A percentile compares a stretch with the other conserved stretches of the same genome.
These are phyloP conservation scores for Pachypeltis micranthus DNA, from an alignment of 1,140 invertebrate species.

Conservation along the genomic window DNA sequence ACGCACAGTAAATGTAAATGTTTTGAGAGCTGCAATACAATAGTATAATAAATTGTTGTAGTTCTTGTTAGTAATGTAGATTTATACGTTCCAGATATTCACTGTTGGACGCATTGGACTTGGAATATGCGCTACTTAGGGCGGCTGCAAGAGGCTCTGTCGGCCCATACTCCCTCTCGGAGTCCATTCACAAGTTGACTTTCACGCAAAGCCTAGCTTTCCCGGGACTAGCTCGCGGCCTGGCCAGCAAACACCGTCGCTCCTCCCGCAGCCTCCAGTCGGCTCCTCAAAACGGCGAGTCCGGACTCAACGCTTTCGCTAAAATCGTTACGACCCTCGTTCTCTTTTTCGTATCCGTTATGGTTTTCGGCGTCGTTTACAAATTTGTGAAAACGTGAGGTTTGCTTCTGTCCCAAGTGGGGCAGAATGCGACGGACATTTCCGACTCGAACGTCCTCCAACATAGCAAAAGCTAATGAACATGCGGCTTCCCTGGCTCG, in stretches of 20 bases:
- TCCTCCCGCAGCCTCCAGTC: background rate
- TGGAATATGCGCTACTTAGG: constrained; percentile 53
- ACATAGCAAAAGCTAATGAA: background rate
- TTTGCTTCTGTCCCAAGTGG: constrained; percentile 47
- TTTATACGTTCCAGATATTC: constrained; percentile 40
- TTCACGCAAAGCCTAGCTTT: constrained; percentile 64
- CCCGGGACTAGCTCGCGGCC: constrained; percentile 53
- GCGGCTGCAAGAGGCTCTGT: constrained; percentile 56
- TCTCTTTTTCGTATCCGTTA: constrained; percentile 53
- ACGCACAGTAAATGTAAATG: no score
- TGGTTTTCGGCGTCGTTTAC: constrained; percentile 61
- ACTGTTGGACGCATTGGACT: constrained; percentile 54
- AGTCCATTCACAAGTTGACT: constrained; percentile 59
- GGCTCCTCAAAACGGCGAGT: constrained; percentile 32
- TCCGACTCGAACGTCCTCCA: background rate
- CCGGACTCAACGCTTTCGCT: constrained; percentile 28
- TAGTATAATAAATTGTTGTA: no score
- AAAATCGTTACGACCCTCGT: constrained; percentile 49
- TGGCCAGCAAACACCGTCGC: constrained; percentile 49
- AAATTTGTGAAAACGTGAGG: constrained; percentile 65
- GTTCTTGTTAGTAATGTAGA: no score
- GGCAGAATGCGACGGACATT: background rate
- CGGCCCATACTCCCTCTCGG: constrained; percentile 56
- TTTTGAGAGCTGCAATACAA: no score
- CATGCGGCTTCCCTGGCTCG: background rate